These are phyloP conservation scores for Chiloscyllium plagiosum DNA, from an alignment of 2,113 vertebrate genomes.

Conservation along the genomic window DNA sequence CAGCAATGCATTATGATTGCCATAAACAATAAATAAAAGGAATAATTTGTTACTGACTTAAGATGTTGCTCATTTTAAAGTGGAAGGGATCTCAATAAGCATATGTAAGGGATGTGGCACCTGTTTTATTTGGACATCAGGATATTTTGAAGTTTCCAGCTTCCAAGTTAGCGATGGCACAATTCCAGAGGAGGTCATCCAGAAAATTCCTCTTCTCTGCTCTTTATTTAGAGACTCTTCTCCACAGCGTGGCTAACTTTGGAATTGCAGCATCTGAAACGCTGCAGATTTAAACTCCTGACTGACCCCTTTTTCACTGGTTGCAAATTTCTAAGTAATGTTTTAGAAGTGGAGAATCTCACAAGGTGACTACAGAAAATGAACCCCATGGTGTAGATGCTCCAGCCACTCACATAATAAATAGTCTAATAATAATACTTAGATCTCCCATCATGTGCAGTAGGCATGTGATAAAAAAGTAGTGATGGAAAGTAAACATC, in stretches of 20 bases:
- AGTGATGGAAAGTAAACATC: not conserved
- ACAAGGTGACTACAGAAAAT: not conserved
- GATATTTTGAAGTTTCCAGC: not conserved
- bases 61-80: not conserved
- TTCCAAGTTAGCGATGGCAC: no score
- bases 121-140: not conserved
- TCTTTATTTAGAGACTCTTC: not conserved
- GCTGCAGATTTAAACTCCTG: not conserved
- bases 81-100: not conserved
- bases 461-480: not conserved
- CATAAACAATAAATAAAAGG: not conserved
- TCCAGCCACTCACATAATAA: not conserved
- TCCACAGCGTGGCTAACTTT: not conserved
- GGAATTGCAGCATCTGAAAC: not conserved
- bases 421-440: not conserved
- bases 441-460: not conserved
- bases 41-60: not conserved
- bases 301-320: not conserved
- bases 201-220: not conserved
- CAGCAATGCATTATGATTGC: not conserved
- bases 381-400: not conserved
- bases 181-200: no score
- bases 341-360: not conserved
- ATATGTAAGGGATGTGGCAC: not conserved
- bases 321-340: not conserved